These are phyloP conservation scores for Aulostomus chinensis DNA, from an alignment of 2,797 vertebrate species.

Conservation along the genomic window DNA sequence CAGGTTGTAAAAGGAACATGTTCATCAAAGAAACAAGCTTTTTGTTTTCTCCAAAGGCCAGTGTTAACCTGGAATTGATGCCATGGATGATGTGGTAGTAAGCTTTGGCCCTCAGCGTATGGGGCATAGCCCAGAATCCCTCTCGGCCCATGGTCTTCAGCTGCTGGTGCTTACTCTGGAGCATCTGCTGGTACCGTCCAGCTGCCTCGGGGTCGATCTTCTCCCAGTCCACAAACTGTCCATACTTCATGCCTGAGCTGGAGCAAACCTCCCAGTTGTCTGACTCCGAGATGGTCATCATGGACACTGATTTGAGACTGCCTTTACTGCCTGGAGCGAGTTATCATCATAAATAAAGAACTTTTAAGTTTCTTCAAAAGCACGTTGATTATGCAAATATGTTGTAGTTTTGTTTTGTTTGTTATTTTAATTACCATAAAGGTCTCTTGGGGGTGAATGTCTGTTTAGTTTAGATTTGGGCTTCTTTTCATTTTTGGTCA, in stretches of 20 bases:
- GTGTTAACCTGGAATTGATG: constrained; percentile 72
- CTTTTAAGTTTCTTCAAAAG: too few relatives aligned
- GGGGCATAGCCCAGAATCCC: constrained; percentile 83
- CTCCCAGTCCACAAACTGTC: constrained; percentile 88
- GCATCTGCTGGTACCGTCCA: constrained; percentile 57
- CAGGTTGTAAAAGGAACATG: too few relatives aligned
- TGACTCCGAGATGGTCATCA: constrained; percentile 81
- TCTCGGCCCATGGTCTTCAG: constrained; percentile 84
- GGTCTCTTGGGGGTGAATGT: constrained; percentile 51
- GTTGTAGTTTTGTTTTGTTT: background rate
- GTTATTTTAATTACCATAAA: constrained; percentile 50
- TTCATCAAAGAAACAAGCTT: too few relatives aligned
- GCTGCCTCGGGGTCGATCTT: constrained; percentile 75
- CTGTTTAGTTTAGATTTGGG: constrained; percentile 59
- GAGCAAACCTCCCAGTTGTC: constrained; percentile 82
- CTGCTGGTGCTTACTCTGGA: constrained; percentile 69
- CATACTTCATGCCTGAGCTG: constrained; percentile 75
- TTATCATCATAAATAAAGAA: too few relatives aligned
- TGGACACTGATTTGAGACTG: constrained; percentile 57
- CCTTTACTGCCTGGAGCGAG: constrained; percentile 60
- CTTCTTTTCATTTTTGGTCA: constrained; percentile 52
- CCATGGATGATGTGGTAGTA: constrained; percentile 85
- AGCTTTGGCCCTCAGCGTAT: constrained; percentile 79
- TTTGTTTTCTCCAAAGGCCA: too few relatives aligned
- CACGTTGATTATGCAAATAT: too few relatives aligned